Evolutionary conservation across 2,797 vertebrate species (phyloP).

Genomic region (Aplochiton taeniatus): DNA sequence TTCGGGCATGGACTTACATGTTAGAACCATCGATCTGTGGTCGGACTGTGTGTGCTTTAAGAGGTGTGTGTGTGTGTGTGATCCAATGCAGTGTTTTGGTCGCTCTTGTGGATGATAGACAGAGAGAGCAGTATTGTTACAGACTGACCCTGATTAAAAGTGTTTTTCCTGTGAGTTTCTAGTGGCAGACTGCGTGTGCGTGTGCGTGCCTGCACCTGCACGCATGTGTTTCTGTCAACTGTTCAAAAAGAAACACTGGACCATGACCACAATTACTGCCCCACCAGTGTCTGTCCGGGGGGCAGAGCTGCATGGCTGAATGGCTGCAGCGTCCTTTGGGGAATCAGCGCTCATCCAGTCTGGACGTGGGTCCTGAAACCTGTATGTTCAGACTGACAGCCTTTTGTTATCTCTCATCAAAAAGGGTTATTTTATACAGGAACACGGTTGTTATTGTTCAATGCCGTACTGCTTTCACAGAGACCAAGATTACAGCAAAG

Average conservation of each 20-base stretch:
- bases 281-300: conserved; percentile 26
- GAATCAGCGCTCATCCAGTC: neutral
- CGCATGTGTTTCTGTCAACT: neutral
- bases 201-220: neutral
- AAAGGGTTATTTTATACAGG: no score
- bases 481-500: no score
- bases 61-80: conserved; percentile 14
- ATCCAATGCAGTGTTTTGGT: neutral
- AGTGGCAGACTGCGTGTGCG: neutral
- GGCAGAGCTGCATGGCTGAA: conserved; percentile 25
- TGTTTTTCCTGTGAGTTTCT: conserved; percentile 26
- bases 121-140: conserved; percentile 28
- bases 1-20: neutral
- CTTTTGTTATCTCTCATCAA: no score
- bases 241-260: conserved; percentile 48
- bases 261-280: conserved; percentile 36
- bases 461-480: no score
- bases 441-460: no score
- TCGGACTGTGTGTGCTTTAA: conserved; percentile 10
- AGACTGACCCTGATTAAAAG: conserved; percentile 37
- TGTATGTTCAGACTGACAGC: no score
- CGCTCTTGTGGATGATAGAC: conserved; percentile 26
- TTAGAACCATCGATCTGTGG: neutral
- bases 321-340: conserved; percentile 15
- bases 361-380: no score